These are phyloP conservation scores for Stictonetta naevosa DNA, from an alignment of 2,113 vertebrate species.

Conservation along the genomic window DNA sequence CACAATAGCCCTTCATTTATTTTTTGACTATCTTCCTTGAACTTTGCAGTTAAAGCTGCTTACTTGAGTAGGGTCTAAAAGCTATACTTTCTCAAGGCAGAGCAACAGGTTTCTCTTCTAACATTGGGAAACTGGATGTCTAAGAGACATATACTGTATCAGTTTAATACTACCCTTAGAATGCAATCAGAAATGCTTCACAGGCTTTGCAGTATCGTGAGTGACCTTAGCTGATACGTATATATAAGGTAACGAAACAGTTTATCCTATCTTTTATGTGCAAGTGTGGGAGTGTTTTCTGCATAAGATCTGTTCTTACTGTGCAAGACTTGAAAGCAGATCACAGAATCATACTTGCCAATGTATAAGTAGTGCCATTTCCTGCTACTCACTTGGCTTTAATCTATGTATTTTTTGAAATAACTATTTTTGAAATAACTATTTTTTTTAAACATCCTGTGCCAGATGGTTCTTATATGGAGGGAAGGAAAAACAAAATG, in stretches of 20 bases:
- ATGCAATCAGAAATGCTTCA: fast-evolving
- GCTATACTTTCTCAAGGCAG: not conserved
- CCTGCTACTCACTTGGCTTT: not conserved
- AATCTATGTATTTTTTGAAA: not conserved
- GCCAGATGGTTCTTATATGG: not conserved
- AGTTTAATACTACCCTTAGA: not conserved
- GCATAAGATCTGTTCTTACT: not conserved
- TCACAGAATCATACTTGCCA: not conserved
- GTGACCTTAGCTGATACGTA: not conserved
- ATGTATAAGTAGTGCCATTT: not conserved
- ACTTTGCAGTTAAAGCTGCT: not conserved
- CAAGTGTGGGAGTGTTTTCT: not conserved
- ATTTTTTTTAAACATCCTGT: not conserved
- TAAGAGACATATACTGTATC: fast-evolving
- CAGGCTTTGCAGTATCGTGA: not conserved
- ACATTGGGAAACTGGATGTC: not conserved
- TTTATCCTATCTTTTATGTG: not conserved
- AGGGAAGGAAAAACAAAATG: not conserved
- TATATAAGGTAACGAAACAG: not conserved
- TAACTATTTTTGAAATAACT: too few relatives aligned
- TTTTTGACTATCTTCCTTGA: not conserved
- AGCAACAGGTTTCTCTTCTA: not conserved
- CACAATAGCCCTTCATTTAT: not conserved
- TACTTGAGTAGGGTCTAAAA: not conserved
- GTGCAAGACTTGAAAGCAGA: not conserved